Conservation (phyloP, 2,888 invertebrate species). For the Drosophila mimica region DNA sequence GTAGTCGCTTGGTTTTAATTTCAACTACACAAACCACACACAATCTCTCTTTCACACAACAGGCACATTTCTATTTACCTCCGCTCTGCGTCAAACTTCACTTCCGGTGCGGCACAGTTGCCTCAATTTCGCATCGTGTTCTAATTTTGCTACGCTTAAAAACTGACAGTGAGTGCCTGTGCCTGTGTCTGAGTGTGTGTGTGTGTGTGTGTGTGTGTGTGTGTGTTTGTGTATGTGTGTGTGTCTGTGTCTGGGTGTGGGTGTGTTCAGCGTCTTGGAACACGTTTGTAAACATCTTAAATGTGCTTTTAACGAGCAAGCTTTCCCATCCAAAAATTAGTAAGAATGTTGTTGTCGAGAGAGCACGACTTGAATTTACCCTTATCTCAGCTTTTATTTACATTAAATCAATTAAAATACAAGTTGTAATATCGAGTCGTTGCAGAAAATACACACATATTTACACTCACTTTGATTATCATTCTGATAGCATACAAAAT, state of each 20-base stretch:
- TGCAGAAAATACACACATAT: neutral
- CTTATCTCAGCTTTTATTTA: neutral
- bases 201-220: slow-evolving; percentile 11
- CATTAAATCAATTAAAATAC: neutral
- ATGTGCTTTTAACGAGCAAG: slow-evolving; percentile 79
- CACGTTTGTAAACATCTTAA: slow-evolving; percentile 80
- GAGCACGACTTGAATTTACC: neutral
- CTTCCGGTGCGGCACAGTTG: slow-evolving; percentile 59
- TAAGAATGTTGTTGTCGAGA: neutral
- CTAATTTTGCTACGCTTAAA: slow-evolving; percentile 53
- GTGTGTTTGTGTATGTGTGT: neutral
- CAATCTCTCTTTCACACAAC: neutral
- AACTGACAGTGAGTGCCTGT: slow-evolving; percentile 50
- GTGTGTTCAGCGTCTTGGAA: slow-evolving; percentile 59
- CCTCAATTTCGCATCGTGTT: slow-evolving; percentile 42
- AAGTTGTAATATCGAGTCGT: neutral
- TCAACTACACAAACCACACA: slow-evolving; percentile 7
- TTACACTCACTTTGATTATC: neutral
- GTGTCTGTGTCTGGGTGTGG: slow-evolving; percentile 4
- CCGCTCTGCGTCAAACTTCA: slow-evolving; percentile 48
- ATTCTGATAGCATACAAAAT: neutral
- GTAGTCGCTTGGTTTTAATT: slow-evolving; percentile 27
- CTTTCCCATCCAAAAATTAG: slow-evolving; percentile 46
- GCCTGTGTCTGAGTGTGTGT: slow-evolving; percentile 13
- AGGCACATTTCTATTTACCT: slow-evolving; percentile 13